Evolutionary conservation across 2,888 invertebrate genomes (phyloP), one percentile per base, ranked within the genome.

Genomic region (Crossocerus cetratus): DNA sequence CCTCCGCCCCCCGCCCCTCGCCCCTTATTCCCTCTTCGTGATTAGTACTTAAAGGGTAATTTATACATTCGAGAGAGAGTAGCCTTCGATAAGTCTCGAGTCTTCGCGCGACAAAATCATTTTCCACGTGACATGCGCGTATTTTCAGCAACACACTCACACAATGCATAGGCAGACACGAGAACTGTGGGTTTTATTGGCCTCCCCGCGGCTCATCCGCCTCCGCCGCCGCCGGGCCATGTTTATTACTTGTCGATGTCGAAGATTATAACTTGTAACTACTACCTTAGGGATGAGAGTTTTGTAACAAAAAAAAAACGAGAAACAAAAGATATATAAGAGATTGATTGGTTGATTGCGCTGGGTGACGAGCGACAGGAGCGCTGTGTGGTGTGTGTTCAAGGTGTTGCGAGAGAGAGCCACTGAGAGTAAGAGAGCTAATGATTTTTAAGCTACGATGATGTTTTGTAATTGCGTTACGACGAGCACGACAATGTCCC

Each of bases 201-300:
- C 76, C 8, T 32, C 32, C 32, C 32, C 32, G 76, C 65, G 42
- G 64, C 58, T 22, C 32, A 32, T 32, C 32, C 72, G 32, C 32
- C 32, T 32, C 32, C 32, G 76, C 65, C 42, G 61, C 58, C 32
- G 42, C 5, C 60, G 18, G 57, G 32, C 45, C 49, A 56, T 63
- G 49, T 49, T 49, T 49, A 67, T 71, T 67, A 74, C 77, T 78
- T 69, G 60, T 74, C 72, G 63, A 49, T 65, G 73, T 64, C 66
- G 65, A 68, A 57, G 14, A 61, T 69, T 63, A 65, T 32, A 32
- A 3, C 32, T 32, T 32, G 32, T 32, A 69, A 71, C 65, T 71
- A 70, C 70, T 78, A 72, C 68, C 72, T 59, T 65, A 61, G 56
- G 67, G 21, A n/a, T 16, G 32, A 61, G 72, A 53, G 60, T 77